Percentiles rank a stretch among this genome's conserved stretches.
Conservation (phyloP, 2,113 vertebrate species). For the Atractosteus spatula region DNA sequence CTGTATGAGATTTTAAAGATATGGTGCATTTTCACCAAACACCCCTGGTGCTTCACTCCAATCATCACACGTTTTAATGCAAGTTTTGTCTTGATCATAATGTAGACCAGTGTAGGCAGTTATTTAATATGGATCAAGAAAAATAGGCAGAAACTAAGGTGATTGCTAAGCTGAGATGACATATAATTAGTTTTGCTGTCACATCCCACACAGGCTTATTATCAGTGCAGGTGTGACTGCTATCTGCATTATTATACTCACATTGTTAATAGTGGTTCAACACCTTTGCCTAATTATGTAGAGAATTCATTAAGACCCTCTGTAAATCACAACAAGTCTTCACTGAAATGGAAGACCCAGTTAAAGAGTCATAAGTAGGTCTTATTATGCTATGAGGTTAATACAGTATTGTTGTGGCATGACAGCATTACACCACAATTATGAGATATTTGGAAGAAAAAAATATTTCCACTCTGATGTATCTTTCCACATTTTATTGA, state of each 20-base stretch:
- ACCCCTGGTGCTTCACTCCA: not conserved
- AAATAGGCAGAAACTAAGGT: slow-evolving; percentile 27
- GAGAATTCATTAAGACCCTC: slow-evolving; percentile 18
- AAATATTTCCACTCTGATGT: too few species aligned
- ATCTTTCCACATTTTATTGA: too few species aligned
- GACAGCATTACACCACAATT: not conserved
- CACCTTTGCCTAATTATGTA: slow-evolving; percentile 24
- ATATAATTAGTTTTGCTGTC: slow-evolving; percentile 26
- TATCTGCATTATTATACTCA: slow-evolving; percentile 24
- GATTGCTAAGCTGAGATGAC: slow-evolving; percentile 22
- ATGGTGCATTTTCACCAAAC: not conserved
- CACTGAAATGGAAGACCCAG: slow-evolving; percentile 7
- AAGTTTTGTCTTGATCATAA: slow-evolving; percentile 29
- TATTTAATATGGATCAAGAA: slow-evolving; percentile 29
- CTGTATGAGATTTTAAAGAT: not conserved
- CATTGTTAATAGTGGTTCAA: slow-evolving; percentile 21
- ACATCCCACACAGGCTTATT: slow-evolving; percentile 21
- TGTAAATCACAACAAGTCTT: slow-evolving; percentile 2
- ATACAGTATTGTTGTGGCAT: not conserved
- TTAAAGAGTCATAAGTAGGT: not conserved
- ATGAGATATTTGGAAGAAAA: not conserved
- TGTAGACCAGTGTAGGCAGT: slow-evolving; percentile 23
- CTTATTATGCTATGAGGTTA: not conserved
- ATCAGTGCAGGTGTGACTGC: slow-evolving; percentile 21
- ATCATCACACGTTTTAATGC: slow-evolving; percentile 20